Evolutionary conservation across 2,888 invertebrate species (phyloP).

Genomic region (Arenicola marina): DNA sequence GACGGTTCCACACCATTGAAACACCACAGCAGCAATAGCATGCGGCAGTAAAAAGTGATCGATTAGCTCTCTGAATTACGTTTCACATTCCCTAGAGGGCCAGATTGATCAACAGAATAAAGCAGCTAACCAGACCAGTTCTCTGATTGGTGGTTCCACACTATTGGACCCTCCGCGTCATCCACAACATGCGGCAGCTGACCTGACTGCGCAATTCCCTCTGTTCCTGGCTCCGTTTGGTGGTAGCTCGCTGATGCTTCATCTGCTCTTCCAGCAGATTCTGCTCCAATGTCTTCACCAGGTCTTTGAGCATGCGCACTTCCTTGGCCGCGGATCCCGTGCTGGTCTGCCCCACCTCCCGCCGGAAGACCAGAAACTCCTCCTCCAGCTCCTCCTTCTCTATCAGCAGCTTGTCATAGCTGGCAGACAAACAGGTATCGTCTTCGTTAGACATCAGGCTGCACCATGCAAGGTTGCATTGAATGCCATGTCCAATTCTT

Average conservation of each 20-base stretch:
- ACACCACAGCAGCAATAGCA: too few species aligned
- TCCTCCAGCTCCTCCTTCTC: slow-evolving; percentile 55
- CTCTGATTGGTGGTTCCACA: background rate
- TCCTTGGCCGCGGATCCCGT: slow-evolving; percentile 50
- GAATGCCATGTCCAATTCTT: too few species aligned
- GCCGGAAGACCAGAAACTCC: slow-evolving; percentile 46
- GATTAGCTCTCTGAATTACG: too few species aligned
- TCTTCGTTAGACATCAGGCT: too few species aligned
- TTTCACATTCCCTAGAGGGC: too few species aligned
- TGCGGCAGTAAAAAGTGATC: too few species aligned
- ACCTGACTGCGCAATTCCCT: slow-evolving; percentile 54
- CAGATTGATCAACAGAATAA: background rate
- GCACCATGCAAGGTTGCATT: too few species aligned
- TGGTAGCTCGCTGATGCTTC: slow-evolving; percentile 46
- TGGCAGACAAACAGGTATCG: too few species aligned
- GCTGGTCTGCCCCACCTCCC: slow-evolving; percentile 45
- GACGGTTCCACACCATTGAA: too few species aligned
- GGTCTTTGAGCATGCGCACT: slow-evolving; percentile 49
- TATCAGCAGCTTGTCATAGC: slow-evolving; percentile 40
- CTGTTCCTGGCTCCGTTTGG: slow-evolving; percentile 52
- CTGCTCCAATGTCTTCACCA: slow-evolving; percentile 54
- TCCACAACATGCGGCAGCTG: background rate
- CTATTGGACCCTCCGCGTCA: background rate
- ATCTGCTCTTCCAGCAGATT: slow-evolving; percentile 56
- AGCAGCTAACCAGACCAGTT: background rate